These are phyloP conservation scores for Pomatostomus ruficeps DNA, from an alignment of 2,113 vertebrate genomes.

Conservation along the genomic window DNA sequence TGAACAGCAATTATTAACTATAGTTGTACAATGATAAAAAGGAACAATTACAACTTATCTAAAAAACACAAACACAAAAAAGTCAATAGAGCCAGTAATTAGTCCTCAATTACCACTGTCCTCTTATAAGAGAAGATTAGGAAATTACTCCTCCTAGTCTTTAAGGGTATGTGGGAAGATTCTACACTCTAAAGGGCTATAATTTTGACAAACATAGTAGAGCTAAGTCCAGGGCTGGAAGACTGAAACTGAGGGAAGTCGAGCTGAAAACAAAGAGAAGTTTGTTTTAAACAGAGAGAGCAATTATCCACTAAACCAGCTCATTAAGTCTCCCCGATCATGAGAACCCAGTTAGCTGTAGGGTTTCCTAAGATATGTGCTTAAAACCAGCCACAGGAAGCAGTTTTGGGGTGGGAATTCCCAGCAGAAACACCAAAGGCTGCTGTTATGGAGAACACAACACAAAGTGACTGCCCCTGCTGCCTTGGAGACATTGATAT, in stretches of 20 bases:
- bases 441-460: background rate
- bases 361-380: background rate
- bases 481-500: background rate
- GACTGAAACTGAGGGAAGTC: background rate
- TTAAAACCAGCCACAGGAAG: background rate
- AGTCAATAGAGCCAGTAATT: background rate
- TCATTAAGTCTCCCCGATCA: background rate
- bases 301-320: background rate
- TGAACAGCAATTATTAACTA: background rate
- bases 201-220: background rate
- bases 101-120: background rate
- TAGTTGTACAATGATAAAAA: background rate
- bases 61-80: background rate
- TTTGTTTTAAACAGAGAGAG: background rate
- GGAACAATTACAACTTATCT: background rate
- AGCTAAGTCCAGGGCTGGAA: background rate
- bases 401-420: background rate
- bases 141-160: background rate
- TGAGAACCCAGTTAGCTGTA: background rate
- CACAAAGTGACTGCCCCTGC: background rate
- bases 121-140: background rate
- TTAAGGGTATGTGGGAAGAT: background rate
- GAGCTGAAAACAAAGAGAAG: background rate
- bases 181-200: background rate
- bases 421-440: background rate